Base-by-base conservation (phyloP, 2,797 vertebrate species). In the Antennarius maculatus region DNA sequence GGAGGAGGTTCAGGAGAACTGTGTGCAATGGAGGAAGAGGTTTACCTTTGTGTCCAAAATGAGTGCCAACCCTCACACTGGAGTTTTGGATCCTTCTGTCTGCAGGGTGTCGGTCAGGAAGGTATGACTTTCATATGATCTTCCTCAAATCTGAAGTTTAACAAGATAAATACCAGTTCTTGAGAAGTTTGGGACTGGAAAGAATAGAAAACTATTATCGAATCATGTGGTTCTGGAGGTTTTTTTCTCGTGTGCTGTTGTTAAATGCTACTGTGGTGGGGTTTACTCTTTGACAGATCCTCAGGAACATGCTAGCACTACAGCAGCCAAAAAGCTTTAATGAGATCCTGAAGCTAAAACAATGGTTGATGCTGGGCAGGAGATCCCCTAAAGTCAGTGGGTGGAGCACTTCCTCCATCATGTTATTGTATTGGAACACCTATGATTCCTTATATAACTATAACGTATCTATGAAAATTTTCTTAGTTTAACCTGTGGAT, bases 1-100 rank as follows among this genome's bases (percentile, higher is more conserved):
- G 78, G 94, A 97, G 88, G 96, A 98, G 82, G 96, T 99, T 41
- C 96, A 94, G 61, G 95, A 98, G 78, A 96, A 99, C 89, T 96
- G 96, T 0, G 97, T 99, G 13, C 93, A 94, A 64, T 99, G 97
- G 97, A 95, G 90, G 79, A 98, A 96, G 91, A 96, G 93, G 81
- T 98, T 98, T 74, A 95, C 91, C 45, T 99, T 99, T 18, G 91
- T 97, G 73, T 98, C 96, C 53, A 99, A 98, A 74, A 97, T 99
- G 96, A 98, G 96, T 11, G 97, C 96, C 82, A 98, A 96, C 88
- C 95, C 97, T 0, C 94, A 96, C 86, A 99, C 97, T 0, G 97
- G 97, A 3, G 95, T 98, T 66, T 93, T 99, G 91, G 97, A 98
- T 71, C 96, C 96, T 12, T 97, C 96, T 4, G 43, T 97, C 88